Base-by-base conservation (phyloP, 2,888 invertebrate genomes). In the Drosophila stalkeri region DNA sequence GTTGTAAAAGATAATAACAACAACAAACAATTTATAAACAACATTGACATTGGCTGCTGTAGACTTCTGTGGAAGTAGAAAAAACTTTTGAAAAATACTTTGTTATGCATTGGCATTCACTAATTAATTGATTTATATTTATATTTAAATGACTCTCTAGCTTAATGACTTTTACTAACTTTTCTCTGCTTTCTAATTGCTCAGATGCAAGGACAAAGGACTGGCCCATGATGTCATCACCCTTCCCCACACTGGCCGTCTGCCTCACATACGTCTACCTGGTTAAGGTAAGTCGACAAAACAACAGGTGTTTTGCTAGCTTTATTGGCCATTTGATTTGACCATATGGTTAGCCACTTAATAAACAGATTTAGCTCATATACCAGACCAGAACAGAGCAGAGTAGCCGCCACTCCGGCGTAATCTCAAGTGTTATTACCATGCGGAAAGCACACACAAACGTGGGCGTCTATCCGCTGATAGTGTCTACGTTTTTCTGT, bases 211-310 rank as follows among this genome's bases (percentile, higher is more conserved):
- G 99, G 92, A 97, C 98, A 90, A 97, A 97, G 93, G 95, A 96
- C 93, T 98, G 97, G 97, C 96, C 97, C 91, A 94, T 99, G 94
- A 98, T 99, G 98, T 96, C 97, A 91, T 97, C 97, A 86, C 98
- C 98, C 75, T 95, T 97, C 92, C 98, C 98, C 90, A 98, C 98
- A 86, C 94, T 98, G 93, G 94, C 96, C 93, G 96, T 98, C 94
- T 98, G 98, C 94, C 94, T 98, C 92, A 94, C 95, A 92, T 99
- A 99, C 94, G 96, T 98, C 90, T 96, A 97, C 94, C 93, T 97
- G 94, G 98, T 98, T 93, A 98, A 97, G 95, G 96, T 96, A 94
- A 93, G 92, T 91, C 35, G 8, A 2, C 37, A 4, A 43, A 66
- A 20, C 63, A 64, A 59, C 80, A 75, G 57, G 41, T 72, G 61